phyloP scores from a whole-genome alignment of 2,797 vertebrate genomes.

The Pelochelys cantorii region DNA sequence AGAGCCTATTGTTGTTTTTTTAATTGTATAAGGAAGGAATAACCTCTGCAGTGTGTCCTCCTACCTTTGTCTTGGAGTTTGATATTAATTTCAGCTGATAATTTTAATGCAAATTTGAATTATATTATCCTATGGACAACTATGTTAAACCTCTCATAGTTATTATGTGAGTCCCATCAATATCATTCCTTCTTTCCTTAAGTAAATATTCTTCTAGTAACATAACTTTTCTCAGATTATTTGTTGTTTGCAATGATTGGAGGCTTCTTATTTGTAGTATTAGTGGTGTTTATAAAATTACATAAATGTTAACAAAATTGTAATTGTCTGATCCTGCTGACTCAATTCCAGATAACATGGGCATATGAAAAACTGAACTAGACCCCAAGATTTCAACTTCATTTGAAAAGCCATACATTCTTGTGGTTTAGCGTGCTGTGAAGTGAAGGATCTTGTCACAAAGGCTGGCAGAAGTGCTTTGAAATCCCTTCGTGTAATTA shows the following conservation, averaged over 20 bases:
- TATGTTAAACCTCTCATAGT: background rate
- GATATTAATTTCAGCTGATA: background rate
- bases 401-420: background rate
- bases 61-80: background rate
- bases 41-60: background rate
- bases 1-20: background rate
- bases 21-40: background rate
- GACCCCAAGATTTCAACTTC: slow-evolving; percentile 14
- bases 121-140: background rate
- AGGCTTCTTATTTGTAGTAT: slow-evolving; percentile 54
- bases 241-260: slow-evolving; percentile 61
- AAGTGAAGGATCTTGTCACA: background rate
- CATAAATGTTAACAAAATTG: slow-evolving; percentile 45
- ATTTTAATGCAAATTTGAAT: background rate
- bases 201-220: slow-evolving; percentile 63
- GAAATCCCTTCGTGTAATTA: slow-evolving; percentile 7
- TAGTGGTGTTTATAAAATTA: slow-evolving; percentile 59
- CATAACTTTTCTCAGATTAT: slow-evolving; percentile 63
- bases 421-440: background rate
- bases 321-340: slow-evolving; percentile 31
- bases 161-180: slow-evolving; percentile 66
- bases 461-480: background rate
- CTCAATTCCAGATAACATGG: slow-evolving; percentile 54
- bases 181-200: slow-evolving; percentile 63
- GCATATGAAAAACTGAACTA: slow-evolving; percentile 34